Evolutionary conservation across 1,140 invertebrate genomes (phyloP).

Genomic region (Geopemphigus sp.): DNA sequence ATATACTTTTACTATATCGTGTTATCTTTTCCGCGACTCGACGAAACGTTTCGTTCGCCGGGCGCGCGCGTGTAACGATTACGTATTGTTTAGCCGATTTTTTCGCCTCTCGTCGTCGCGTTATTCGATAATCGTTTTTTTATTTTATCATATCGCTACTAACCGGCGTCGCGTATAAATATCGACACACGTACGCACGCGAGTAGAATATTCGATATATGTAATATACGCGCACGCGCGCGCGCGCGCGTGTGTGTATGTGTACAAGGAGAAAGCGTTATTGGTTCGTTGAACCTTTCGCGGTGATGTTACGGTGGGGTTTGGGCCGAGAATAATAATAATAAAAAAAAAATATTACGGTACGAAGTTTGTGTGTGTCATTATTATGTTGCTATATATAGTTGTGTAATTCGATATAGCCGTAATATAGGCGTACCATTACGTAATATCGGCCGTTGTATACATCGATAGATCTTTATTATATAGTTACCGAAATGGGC

Average conservation of each 20-base stretch:
- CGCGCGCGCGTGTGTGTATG: background rate
- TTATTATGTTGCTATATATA: constrained; percentile 3
- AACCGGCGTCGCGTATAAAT: background rate
- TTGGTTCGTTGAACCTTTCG: constrained; percentile 41
- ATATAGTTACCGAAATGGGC: background rate
- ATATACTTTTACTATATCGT: constrained; percentile 6
- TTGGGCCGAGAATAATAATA: constrained; percentile 8
- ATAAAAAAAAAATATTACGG: constrained; percentile 44
- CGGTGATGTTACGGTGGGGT: background rate
- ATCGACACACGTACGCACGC: background rate
- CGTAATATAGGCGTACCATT: background rate
- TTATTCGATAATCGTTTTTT: constrained; percentile 37
- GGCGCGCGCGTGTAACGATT: background rate
- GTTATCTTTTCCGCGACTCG: background rate
- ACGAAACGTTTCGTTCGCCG: no score
- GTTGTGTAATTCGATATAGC: constrained; percentile 47
- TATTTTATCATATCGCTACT: constrained; percentile 28
- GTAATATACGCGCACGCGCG: no score
- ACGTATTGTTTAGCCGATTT: background rate
- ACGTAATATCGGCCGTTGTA: constrained; percentile 7
- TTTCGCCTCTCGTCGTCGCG: background rate
- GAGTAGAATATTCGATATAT: background rate
- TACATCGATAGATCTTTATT: background rate
- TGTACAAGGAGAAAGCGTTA: constrained; percentile 42
- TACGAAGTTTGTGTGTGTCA: background rate